Conservation (phyloP, 2,797 vertebrate genomes). For the Saxicola maurus region DNA sequence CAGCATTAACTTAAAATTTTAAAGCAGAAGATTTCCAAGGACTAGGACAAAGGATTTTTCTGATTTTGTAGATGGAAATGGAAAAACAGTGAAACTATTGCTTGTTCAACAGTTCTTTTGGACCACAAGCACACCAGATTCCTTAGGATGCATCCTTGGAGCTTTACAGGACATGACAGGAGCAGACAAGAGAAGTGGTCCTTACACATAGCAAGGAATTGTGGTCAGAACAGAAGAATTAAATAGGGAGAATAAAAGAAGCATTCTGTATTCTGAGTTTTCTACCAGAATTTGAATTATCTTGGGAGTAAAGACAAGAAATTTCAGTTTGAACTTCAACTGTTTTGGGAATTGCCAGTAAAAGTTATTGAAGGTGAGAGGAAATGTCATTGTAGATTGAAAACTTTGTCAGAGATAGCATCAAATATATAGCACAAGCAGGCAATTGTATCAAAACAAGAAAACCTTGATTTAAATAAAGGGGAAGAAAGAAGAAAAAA, state of each 20-base stretch:
- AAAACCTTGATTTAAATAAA: neutral
- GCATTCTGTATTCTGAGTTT: neutral
- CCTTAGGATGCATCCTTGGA: neutral
- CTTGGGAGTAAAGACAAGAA: neutral
- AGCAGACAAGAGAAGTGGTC: neutral
- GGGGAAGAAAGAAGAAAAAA: accelerated
- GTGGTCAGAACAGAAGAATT: accelerated
- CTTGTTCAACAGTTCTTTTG: neutral
- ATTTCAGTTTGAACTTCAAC: neutral
- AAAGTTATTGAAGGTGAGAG: neutral
- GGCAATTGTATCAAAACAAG: neutral
- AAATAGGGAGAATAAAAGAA: neutral
- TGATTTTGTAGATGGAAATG: neutral
- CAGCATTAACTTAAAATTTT: neutral
- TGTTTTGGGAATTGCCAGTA: neutral
- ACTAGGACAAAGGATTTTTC: neutral
- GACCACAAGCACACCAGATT: neutral
- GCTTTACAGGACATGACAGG: neutral
- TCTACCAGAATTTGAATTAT: neutral
- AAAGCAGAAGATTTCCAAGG: neutral
- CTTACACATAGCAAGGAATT: neutral
- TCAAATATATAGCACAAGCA: neutral
- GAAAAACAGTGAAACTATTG: neutral
- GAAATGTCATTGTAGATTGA: neutral
- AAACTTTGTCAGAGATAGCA: neutral